Evolutionary conservation across 2,113 vertebrate species (phyloP).

Genomic region (Progne subis): DNA sequence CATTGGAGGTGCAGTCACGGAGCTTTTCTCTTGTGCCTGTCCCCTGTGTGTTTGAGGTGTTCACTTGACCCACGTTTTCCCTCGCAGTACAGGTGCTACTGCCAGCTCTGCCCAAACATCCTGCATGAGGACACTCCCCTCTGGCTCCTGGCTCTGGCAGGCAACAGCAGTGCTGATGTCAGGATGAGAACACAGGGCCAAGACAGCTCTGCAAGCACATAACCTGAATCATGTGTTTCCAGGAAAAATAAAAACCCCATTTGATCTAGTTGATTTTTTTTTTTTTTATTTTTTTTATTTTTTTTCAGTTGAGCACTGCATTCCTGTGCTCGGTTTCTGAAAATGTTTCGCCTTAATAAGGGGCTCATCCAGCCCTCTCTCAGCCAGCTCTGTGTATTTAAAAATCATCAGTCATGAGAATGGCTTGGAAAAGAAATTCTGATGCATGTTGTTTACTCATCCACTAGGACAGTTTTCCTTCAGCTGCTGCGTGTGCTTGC

Average conservation of each 20-base stretch:
- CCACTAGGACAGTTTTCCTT: neutral
- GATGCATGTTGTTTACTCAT: neutral
- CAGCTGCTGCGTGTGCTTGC: neutral
- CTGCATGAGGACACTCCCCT: neutral
- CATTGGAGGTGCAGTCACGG: accelerated
- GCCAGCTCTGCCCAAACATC: neutral
- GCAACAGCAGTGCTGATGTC: neutral
- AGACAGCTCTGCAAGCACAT: neutral
- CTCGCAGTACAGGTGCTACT: accelerated
- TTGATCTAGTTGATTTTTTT: neutral
- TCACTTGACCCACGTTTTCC: neutral
- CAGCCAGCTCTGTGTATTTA: neutral
- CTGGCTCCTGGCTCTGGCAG: neutral
- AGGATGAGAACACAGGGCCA: neutral
- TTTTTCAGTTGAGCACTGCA: neutral
- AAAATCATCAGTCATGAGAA: neutral
- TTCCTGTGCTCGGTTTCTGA: neutral
- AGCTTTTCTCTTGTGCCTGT: neutral
- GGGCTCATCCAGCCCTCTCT: neutral
- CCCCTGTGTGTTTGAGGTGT: neutral
- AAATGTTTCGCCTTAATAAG: neutral
- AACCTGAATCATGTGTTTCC: neutral
- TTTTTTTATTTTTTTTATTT: neutral
- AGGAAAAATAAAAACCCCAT: neutral
- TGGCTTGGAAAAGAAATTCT: neutral